Base-by-base conservation (phyloP, 2,797 vertebrate genomes). In the Anniella stebbinsi region DNA sequence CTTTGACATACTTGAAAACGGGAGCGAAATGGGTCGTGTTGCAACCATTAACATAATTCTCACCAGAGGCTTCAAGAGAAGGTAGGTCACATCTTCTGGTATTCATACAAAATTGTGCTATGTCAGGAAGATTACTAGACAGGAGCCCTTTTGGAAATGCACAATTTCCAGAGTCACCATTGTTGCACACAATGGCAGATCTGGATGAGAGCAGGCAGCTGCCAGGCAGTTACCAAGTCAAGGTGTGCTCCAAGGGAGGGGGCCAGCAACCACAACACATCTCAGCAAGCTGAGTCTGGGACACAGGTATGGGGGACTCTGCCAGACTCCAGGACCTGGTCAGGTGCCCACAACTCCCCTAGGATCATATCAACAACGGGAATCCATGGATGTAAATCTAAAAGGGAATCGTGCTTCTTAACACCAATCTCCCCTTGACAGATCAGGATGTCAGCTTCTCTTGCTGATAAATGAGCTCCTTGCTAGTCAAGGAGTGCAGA, bases 21-120 rank as follows among this genome's bases (percentile, higher is more conserved):
- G 54, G 72, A 86, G 45, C 80, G 83, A 94, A 96, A 89, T 2
- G 1, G 84, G 82, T 94, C 48, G 63, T 78, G 21, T 36, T 93
- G 75, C 36, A 80, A 91, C 92, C n/a, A 90, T n/a, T 48, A 91
- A 89, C 2, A 0, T 73, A 92, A 93, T 89, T 95, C 69, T 91
- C 91, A 87, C 73, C 33, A 93, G 86, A 82, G 86, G 30, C 60
- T 88, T 75, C 63, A 57, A 67, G 48, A 92, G 83, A 84, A 94
- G 38, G 12, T 87, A 94, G 80, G 91, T 89, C 92, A 91, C 15
- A 93, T 78, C 51, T 91, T 21, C 89, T 88, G 48, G 25, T 60
- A 51, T 92, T 91, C 88, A 80, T 57, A 84, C 84, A 57, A 33
- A 93, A 85, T 87, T 84, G 86, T 54, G 86, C 73, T 90, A 54